Evolutionary conservation across 1,140 invertebrate genomes (phyloP).

Genomic region (Reticulitermes speratus): DNA sequence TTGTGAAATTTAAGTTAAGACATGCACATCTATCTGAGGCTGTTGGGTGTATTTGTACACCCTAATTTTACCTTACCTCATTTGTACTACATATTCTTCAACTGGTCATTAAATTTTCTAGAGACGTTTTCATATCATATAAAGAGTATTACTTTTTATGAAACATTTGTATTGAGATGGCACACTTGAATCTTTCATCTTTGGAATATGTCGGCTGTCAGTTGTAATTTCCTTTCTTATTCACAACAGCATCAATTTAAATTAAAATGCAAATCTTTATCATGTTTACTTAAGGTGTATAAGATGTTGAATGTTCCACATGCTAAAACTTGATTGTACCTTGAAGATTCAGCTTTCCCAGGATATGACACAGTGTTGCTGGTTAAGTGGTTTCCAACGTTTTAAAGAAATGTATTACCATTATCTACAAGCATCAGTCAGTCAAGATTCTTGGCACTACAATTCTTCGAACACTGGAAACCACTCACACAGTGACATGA

Average conservation of each 20-base stretch:
- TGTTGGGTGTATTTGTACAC: not conserved
- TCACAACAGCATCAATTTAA: not conserved
- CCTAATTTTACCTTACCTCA: not conserved
- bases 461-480: too few species aligned
- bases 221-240: not conserved
- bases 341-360: too few species aligned
- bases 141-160: not conserved
- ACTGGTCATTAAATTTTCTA: not conserved
- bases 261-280: not conserved
- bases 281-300: not conserved
- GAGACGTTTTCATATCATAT: not conserved
- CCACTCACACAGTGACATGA: too few species aligned
- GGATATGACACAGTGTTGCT: too few species aligned
- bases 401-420: too few species aligned
- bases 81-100: not conserved
- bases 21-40: not conserved
- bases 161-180: not conserved
- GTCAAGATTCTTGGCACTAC: too few species aligned
- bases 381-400: too few species aligned
- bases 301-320: not conserved
- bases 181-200: not conserved
- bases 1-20: not conserved
- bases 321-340: not conserved
- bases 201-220: not conserved
- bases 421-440: too few species aligned